Evolutionary conservation across 2,888 invertebrate genomes (phyloP).

Genomic region (Pantelozetes paolii): DNA sequence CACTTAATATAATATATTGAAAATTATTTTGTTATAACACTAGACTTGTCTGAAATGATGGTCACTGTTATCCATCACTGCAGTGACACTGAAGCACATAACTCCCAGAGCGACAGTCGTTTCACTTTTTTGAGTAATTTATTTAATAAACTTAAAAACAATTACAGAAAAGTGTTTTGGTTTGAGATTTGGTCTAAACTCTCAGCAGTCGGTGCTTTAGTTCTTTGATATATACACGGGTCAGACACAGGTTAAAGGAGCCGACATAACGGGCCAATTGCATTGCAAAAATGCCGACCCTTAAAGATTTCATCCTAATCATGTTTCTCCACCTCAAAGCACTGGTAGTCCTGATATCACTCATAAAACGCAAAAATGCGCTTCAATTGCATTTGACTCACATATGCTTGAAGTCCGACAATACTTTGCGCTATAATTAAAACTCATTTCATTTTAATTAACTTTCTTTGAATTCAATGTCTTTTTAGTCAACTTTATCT

Average conservation of each 20-base stretch:
- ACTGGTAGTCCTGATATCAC: not conserved
- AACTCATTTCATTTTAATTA: not conserved
- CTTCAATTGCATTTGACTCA: constrained; percentile 9
- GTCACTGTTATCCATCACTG: too few relatives aligned
- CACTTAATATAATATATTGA: too few relatives aligned
- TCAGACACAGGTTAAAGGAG: not conserved
- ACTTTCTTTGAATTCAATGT: not conserved
- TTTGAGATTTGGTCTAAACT: not conserved
- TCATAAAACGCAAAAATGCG: not conserved
- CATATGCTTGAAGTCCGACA: constrained; percentile 2
- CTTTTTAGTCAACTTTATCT: too few relatives aligned
- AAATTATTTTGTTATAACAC: too few relatives aligned
- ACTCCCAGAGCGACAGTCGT: too few relatives aligned
- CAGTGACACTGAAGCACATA: too few relatives aligned
- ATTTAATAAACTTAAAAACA: not conserved
- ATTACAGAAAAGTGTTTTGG: not conserved
- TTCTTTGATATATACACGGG: constrained; percentile 26
- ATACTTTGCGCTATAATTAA: not conserved
- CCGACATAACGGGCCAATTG: constrained; percentile 34
- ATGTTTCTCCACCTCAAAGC: constrained; percentile 14
- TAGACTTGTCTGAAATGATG: too few relatives aligned
- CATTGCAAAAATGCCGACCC: constrained; percentile 29
- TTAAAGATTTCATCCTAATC: constrained; percentile 30
- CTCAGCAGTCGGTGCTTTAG: constrained; percentile 16
- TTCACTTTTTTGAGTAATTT: too few relatives aligned